phyloP scores from a whole-genome alignment of 2,113 vertebrate species.

The Heterotilapia buettikoferi region DNA sequence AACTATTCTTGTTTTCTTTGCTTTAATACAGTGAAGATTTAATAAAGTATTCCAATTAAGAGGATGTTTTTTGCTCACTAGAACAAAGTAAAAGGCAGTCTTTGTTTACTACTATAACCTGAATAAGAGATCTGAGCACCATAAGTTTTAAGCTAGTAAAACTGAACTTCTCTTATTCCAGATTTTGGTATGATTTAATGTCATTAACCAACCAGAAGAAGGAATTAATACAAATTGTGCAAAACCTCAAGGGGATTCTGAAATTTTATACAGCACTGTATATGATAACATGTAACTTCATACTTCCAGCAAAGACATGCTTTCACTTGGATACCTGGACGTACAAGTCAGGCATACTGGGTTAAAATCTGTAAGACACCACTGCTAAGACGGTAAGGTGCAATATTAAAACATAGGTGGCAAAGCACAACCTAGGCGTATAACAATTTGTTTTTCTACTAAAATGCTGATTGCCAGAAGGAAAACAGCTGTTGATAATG shows the following conservation, averaged over 20 bases:
- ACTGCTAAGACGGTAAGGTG: conserved; percentile 21
- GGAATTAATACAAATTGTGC: background rate
- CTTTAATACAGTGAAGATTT: background rate
- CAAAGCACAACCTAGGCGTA: background rate
- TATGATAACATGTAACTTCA: conserved; percentile 10
- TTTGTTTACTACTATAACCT: background rate
- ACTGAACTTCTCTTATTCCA: background rate
- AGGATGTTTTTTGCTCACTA: background rate
- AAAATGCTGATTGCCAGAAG: background rate
- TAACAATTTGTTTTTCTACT: background rate
- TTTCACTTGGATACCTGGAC: background rate
- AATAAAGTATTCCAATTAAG: background rate
- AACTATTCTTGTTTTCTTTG: background rate
- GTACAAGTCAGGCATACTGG: background rate
- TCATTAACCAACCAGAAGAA: background rate
- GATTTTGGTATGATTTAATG: background rate
- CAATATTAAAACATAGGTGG: background rate
- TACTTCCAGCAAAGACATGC: conserved; percentile 8
- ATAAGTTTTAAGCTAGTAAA: background rate
- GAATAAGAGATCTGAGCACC: background rate
- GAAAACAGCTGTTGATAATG: background rate
- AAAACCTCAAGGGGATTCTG: background rate
- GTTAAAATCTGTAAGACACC: background rate
- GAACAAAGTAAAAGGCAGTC: background rate
- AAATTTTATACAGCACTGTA: background rate